Percentiles rank a stretch among this genome's conserved stretches.
Evolutionary conservation across 2,113 vertebrate species (phyloP).

Genomic region (Protobothrops flavoviridis): DNA sequence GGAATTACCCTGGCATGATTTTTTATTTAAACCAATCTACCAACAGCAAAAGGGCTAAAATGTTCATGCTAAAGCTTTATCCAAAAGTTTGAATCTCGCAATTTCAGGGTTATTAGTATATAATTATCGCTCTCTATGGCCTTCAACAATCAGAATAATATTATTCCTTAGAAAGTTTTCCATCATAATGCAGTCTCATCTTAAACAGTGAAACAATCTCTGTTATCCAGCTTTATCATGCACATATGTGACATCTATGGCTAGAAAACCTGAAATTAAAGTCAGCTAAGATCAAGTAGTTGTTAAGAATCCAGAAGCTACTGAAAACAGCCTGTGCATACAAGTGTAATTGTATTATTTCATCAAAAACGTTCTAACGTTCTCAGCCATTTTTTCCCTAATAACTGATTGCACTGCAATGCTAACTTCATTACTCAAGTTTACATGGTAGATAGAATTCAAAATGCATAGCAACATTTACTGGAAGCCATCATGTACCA

Average conservation of each 20-base stretch:
- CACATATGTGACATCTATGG: background rate
- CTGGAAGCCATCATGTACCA: background rate
- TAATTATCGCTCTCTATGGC: background rate
- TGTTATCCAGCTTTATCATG: background rate
- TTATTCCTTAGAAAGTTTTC: background rate
- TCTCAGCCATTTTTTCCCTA: background rate
- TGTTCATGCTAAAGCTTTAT: background rate
- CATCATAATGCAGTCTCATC: background rate
- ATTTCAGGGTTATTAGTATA: background rate
- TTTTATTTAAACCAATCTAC: background rate
- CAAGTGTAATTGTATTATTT: background rate
- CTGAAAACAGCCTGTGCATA: background rate
- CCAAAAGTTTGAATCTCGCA: background rate
- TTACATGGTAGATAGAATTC: background rate
- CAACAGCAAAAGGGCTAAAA: background rate
- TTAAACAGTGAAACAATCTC: background rate
- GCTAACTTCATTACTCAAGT: background rate
- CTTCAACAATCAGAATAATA: background rate
- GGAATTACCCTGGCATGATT: background rate
- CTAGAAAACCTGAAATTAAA: background rate
- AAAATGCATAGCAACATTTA: background rate
- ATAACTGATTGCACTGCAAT: background rate
- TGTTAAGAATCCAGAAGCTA: background rate
- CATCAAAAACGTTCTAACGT: background rate
- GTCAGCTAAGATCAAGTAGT: background rate